Conservation (phyloP, 2,797 vertebrate genomes). For the Emydoidea blandingii region DNA sequence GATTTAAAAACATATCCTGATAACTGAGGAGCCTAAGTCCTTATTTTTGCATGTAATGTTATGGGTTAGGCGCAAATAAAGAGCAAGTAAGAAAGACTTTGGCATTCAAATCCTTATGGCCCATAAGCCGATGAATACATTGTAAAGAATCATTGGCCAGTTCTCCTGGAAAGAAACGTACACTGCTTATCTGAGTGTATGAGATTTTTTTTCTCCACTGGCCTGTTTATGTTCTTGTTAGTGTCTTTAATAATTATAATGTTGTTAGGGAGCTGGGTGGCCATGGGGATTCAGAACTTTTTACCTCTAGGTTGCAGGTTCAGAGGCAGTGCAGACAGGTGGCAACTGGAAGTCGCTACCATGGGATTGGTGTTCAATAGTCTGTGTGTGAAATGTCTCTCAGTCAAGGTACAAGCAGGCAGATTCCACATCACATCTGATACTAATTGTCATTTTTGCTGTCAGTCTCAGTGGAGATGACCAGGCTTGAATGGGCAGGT, state of each 20-base stretch:
- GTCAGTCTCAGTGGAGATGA: not conserved
- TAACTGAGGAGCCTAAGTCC: not conserved
- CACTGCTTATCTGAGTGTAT: not conserved
- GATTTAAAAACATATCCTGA: not conserved
- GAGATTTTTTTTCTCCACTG: not conserved
- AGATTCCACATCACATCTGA: not conserved
- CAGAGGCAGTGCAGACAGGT: not conserved
- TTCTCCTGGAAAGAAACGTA: not conserved
- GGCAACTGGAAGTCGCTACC: not conserved
- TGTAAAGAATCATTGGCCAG: not conserved
- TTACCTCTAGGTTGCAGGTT: not conserved
- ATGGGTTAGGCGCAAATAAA: not conserved
- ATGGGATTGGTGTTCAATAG: not conserved
- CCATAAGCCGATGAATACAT: slow-evolving; percentile 15
- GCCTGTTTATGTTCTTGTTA: not conserved
- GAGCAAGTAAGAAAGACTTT: not conserved
- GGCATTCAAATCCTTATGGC: slow-evolving; percentile 5
- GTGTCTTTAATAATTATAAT: not conserved
- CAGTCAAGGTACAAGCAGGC: not conserved
- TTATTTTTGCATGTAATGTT: not conserved
- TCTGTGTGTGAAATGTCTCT: not conserved
- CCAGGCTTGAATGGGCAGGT: not conserved
- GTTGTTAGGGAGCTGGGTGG: not conserved
- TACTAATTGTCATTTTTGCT: not conserved
- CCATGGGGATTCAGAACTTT: not conserved